Conservation (phyloP, 2,888 invertebrate genomes). For the Mactromeris polynyma region DNA sequence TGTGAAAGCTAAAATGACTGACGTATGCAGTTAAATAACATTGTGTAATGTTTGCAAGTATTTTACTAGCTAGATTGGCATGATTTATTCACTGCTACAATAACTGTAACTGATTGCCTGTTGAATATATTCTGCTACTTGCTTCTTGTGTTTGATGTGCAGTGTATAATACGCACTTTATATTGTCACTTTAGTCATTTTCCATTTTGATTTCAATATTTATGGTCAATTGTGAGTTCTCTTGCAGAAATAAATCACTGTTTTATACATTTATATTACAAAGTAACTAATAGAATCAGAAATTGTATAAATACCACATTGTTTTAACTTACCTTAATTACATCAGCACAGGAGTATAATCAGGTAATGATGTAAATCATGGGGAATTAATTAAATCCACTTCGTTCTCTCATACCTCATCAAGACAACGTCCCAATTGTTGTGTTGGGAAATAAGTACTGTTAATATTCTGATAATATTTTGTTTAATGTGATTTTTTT, state of each 20-base stretch:
- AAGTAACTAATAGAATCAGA: neutral
- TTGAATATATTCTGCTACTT: conserved; percentile 9
- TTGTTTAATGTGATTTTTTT: too few species aligned
- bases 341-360: neutral
- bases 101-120: conserved; percentile 1
- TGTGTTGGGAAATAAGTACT: too few species aligned
- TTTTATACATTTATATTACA: neutral
- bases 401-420: too few species aligned
- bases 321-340: neutral
- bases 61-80: conserved; percentile 13
- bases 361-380: neutral
- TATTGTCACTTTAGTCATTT: neutral
- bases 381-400: neutral
- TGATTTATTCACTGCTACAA: conserved; percentile 5
- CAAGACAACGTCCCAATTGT: too few species aligned
- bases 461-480: too few species aligned
- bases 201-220: neutral
- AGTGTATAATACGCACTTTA: neutral
- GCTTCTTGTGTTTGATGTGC: conserved; percentile 8
- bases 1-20: neutral
- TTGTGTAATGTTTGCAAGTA: conserved; percentile 16
- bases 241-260: neutral
- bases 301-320: neutral
- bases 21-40: neutral
- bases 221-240: neutral